Evolutionary conservation across 2,113 vertebrate genomes (phyloP), one percentile per base, ranked within the genome.

Genomic region (Pluvialis apricaria): DNA sequence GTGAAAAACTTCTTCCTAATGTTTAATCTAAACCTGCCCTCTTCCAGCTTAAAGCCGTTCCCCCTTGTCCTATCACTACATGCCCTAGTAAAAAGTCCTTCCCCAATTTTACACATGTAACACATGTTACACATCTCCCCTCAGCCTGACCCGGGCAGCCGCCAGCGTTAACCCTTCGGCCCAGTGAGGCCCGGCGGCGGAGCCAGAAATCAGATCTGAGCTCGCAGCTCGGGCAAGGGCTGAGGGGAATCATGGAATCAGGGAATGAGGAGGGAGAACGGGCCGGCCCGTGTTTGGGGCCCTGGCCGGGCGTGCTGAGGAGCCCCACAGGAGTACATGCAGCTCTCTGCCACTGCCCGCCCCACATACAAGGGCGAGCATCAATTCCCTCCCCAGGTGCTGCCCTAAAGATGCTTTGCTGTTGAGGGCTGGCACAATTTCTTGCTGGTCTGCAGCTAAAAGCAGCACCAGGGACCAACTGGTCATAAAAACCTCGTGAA

Each of bases 241-340:
- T 26, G 73, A 32, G 42, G 15, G 11, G 49, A 51, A 51, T 51
- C 22, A 25, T 25, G 7, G 49, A 25, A 24, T 25, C 49, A 25
- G 24, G 15, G 40, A 10, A 5, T 3, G n/a, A 51, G 29, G 28
- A 44, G 17, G 25, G 1, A 8, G 34, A 18, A 22, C 1, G 1
- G 4, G 17, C 4, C 64, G 3, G 20, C 8, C 26, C 5, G 0
- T 57, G 22, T 20, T 4, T 5, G 25, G 5, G 7, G 14, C 28
- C 5, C 28, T 17, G 70, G 15, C 31, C 3, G 4, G 11, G 20
- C 21, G 10, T n/a, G 69, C 44, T 38, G 68, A 68, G 68, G 32
- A 44, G 18, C 28, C 15, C 2, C 16, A 3, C 4, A 13, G 25
- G 15, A 5, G 7, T 7, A 31, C 9, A 0, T 1, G 38, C 29